Conservation (phyloP, 2,797 vertebrate species). For the Tapirus indicus region DNA sequence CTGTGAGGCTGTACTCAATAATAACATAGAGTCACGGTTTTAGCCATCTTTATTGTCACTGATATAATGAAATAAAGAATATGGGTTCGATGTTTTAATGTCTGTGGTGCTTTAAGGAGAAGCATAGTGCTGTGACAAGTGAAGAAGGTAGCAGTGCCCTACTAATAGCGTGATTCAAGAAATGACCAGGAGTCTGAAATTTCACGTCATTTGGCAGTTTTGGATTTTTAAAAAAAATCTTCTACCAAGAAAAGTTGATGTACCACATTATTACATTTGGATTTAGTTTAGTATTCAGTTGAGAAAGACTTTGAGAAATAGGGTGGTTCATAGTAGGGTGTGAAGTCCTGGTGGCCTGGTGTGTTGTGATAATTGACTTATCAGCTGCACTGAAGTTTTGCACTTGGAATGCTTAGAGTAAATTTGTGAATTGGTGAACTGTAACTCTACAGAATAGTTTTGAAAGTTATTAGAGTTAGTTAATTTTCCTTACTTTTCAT, state of each 20-base stretch:
- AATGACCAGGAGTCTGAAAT: not conserved
- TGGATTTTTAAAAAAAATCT: not conserved
- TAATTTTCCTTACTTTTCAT: slow-evolving; percentile 52
- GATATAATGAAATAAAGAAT: not conserved
- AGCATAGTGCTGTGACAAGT: not conserved
- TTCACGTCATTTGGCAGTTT: not conserved
- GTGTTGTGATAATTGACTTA: slow-evolving; percentile 57
- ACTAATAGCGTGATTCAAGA: not conserved
- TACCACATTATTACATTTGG: not conserved
- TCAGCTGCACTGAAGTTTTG: slow-evolving; percentile 19
- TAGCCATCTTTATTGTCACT: not conserved
- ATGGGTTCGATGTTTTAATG: not conserved
- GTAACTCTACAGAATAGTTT: slow-evolving; percentile 25
- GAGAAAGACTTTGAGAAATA: slow-evolving; percentile 18
- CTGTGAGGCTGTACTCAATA: not conserved
- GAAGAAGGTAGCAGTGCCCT: not conserved
- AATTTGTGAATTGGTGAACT: not conserved
- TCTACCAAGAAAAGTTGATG: not conserved
- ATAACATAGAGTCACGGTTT: not conserved
- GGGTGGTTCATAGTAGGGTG: not conserved
- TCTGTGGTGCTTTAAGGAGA: not conserved
- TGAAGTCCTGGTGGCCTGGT: slow-evolving; percentile 1
- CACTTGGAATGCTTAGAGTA: not conserved
- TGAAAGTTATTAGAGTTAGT: slow-evolving; percentile 33
- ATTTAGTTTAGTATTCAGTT: not conserved